These are phyloP conservation scores for Neopipo cinnamomea DNA, from an alignment of 2,113 vertebrate genomes.

Conservation along the genomic window DNA sequence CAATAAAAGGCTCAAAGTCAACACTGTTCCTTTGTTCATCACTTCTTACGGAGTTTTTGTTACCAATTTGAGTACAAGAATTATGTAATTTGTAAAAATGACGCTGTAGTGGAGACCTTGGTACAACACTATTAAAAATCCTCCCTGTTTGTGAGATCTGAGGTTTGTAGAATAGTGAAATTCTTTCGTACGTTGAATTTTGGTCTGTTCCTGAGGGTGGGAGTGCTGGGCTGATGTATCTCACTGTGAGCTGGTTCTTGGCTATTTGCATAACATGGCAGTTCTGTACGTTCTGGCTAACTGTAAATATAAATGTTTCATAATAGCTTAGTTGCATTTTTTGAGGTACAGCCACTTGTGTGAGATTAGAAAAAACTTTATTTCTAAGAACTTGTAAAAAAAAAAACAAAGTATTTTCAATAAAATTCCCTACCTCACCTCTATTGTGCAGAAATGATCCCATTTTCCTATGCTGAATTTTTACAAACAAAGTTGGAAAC, in stretches of 20 bases:
- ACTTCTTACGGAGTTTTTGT: background rate
- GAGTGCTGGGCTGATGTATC: conserved; percentile 68
- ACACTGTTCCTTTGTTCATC: background rate
- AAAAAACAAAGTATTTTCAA: conserved; percentile 63
- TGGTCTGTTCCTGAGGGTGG: conserved; percentile 69
- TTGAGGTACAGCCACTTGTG: conserved; percentile 72
- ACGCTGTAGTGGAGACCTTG: conserved; percentile 26
- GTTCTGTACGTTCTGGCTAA: conserved; percentile 74
- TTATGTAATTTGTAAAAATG: conserved; percentile 32
- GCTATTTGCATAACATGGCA: conserved; percentile 68
- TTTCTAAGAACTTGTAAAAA: conserved; percentile 66
- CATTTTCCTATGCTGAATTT: conserved; percentile 29
- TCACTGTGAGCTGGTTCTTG: conserved; percentile 71
- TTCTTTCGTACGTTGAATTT: conserved; percentile 42
- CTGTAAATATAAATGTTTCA: conserved; percentile 77
- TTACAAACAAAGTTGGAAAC: background rate
- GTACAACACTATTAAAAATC: conserved; percentile 36
- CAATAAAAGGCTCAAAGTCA: conserved; percentile 40
- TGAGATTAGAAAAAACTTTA: conserved; percentile 69
- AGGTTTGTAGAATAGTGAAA: conserved; percentile 69
- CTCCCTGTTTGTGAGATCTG: conserved; percentile 65
- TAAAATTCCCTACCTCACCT: conserved; percentile 68
- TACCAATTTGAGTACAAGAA: background rate
- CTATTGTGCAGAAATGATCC: conserved; percentile 49
- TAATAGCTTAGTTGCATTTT: conserved; percentile 74